A percentile compares a stretch with the other conserved stretches of the same genome.
Conservation (phyloP, 2,113 vertebrate species). For the Oxyura jamaicensis region DNA sequence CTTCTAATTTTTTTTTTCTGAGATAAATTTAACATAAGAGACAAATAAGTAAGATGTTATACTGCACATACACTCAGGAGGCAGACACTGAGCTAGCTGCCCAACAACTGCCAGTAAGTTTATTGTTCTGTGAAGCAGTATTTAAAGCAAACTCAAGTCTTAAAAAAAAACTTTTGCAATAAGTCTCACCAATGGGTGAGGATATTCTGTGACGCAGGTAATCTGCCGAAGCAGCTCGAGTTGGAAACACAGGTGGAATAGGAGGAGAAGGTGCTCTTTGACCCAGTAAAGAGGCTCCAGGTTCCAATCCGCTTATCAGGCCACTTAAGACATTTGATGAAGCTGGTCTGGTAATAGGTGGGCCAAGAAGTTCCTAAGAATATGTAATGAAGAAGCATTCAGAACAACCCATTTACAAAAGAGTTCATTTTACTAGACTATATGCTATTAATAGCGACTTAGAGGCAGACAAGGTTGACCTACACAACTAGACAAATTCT, state of each 20-base stretch:
- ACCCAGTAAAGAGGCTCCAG: constrained; percentile 77
- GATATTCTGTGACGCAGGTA: constrained; percentile 87
- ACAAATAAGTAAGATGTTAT: not conserved
- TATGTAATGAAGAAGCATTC: not conserved
- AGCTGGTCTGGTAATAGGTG: constrained; percentile 78
- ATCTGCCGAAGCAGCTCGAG: constrained; percentile 88
- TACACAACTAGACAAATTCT: not conserved
- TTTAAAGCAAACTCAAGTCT: not conserved
- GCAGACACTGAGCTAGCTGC: not conserved
- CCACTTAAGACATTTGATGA: constrained; percentile 86
- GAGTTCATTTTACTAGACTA: not conserved
- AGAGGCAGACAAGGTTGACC: not conserved
- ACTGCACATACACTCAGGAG: not conserved
- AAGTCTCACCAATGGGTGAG: constrained; percentile 78
- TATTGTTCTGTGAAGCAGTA: not conserved
- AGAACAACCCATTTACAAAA: not conserved
- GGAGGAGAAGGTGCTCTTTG: constrained; percentile 90
- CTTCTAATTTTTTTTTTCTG: not conserved
- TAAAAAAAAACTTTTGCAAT: rapidly evolving
- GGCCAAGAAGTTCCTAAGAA: constrained; percentile 88
- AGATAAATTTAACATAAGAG: not conserved
- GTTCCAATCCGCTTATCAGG: constrained; percentile 85
- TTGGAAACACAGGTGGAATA: constrained; percentile 81
- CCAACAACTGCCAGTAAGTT: not conserved
- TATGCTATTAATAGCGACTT: not conserved